phyloP scores from a whole-genome alignment of 2,113 vertebrate species.

The Phalacrocorax carbo region DNA sequence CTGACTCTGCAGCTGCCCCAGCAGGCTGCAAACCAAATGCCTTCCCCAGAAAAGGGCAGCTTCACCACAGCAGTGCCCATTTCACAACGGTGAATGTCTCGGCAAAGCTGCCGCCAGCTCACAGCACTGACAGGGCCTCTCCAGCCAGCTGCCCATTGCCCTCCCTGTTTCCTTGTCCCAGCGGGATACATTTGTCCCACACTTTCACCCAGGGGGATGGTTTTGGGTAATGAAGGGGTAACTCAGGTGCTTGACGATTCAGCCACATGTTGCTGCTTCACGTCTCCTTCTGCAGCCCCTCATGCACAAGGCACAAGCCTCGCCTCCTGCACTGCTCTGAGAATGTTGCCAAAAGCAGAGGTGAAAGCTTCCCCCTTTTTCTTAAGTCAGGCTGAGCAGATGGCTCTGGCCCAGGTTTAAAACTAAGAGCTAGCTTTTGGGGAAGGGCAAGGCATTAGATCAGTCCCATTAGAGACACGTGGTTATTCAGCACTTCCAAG shows the following conservation, averaged over 20 bases:
- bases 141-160: background rate
- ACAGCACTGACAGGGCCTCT: fast-evolving
- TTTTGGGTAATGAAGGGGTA: background rate
- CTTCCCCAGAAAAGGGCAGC: background rate
- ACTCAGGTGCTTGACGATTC: background rate
- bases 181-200: background rate
- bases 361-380: background rate
- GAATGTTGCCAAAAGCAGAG: background rate
- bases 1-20: background rate
- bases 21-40: background rate
- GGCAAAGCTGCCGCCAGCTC: fast-evolving
- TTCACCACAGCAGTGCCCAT: fast-evolving
- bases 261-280: background rate
- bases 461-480: background rate
- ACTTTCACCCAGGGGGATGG: too few species aligned
- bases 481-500: background rate
- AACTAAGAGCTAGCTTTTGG: background rate
- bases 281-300: background rate
- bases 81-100: fast-evolving
- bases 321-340: fast-evolving
- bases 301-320: fast-evolving
- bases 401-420: background rate
- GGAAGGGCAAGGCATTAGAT: background rate
- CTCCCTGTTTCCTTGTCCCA: fast-evolving
- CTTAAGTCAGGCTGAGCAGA: background rate